Evolutionary conservation across 2,797 vertebrate species (phyloP).

Genomic region (Sciurus carolinensis): DNA sequence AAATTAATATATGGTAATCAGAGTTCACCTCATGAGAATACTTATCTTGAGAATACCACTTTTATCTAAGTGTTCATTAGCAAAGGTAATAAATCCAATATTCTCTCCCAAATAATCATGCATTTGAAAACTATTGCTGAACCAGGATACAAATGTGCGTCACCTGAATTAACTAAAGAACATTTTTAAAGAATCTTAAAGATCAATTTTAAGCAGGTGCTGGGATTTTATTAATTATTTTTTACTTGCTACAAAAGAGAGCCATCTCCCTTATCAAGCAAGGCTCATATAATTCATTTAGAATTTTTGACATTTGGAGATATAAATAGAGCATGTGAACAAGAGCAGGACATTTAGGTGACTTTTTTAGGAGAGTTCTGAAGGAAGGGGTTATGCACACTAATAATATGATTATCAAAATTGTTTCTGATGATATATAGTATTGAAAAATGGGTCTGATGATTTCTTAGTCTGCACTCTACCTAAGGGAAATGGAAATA

Average conservation of each 20-base stretch:
- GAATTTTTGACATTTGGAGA: slow-evolving; percentile 74
- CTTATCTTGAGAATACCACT: slow-evolving; percentile 75
- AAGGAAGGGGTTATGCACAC: slow-evolving; percentile 74
- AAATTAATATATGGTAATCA: slow-evolving; percentile 82
- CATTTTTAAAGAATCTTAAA: slow-evolving; percentile 67
- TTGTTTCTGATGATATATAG: slow-evolving; percentile 73
- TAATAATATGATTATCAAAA: slow-evolving; percentile 82
- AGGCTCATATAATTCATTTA: slow-evolving; percentile 67
- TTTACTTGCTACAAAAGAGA: slow-evolving; percentile 56
- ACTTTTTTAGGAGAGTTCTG: slow-evolving; percentile 73
- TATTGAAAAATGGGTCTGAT: slow-evolving; percentile 69
- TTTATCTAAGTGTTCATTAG: slow-evolving; percentile 83
- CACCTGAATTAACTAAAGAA: slow-evolving; percentile 74
- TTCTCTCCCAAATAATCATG: slow-evolving; percentile 65
- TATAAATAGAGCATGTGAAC: slow-evolving; percentile 50
- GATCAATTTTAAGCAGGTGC: slow-evolving; percentile 69
- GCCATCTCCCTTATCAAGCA: slow-evolving; percentile 51
- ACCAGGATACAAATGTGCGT: slow-evolving; percentile 51
- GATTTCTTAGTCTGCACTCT: slow-evolving; percentile 74
- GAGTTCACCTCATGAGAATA: slow-evolving; percentile 71
- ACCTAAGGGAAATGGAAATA: slow-evolving; percentile 77
- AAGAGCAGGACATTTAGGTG: slow-evolving; percentile 53
- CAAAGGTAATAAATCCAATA: slow-evolving; percentile 79
- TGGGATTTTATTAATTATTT: slow-evolving; percentile 72
- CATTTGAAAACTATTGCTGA: slow-evolving; percentile 64